Percentiles rank a stretch among this genome's conserved stretches.
Conservation (phyloP, 2,113 vertebrate genomes). For the Cairina moschata region DNA sequence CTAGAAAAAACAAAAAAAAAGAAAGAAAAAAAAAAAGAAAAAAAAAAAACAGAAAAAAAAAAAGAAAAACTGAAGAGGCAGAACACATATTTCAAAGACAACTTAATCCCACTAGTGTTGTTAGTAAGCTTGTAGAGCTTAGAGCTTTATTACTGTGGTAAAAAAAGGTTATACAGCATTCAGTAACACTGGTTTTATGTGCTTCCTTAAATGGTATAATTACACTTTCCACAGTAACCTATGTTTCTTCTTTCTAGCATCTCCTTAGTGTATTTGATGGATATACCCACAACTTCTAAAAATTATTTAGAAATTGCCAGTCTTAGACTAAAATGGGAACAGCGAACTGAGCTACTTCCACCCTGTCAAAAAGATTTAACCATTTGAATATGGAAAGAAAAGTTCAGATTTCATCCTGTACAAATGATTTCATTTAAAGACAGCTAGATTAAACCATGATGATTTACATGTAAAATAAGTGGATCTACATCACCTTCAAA, state of each 20-base stretch:
- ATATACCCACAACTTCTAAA: neutral
- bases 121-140: slow-evolving; percentile 5
- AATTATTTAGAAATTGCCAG: neutral
- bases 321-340: slow-evolving; percentile 14
- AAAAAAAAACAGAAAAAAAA: neutral
- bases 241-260: neutral
- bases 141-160: slow-evolving; percentile 8
- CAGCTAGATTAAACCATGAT: neutral
- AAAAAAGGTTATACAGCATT: slow-evolving; percentile 8
- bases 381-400: neutral
- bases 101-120: neutral
- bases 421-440: slow-evolving; percentile 4
- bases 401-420: neutral
- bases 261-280: neutral
- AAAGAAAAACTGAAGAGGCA: neutral
- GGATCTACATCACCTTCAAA: neutral
- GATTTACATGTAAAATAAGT: neutral
- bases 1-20: neutral
- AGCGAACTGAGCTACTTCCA: neutral
- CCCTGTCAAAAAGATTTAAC: neutral
- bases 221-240: neutral
- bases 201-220: slow-evolving; percentile 39
- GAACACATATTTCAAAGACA: neutral
- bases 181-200: slow-evolving; percentile 19
- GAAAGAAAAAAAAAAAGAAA: neutral